These are phyloP conservation scores for Scolopax rusticola DNA, from an alignment of 2,797 vertebrate species.

Conservation along the genomic window DNA sequence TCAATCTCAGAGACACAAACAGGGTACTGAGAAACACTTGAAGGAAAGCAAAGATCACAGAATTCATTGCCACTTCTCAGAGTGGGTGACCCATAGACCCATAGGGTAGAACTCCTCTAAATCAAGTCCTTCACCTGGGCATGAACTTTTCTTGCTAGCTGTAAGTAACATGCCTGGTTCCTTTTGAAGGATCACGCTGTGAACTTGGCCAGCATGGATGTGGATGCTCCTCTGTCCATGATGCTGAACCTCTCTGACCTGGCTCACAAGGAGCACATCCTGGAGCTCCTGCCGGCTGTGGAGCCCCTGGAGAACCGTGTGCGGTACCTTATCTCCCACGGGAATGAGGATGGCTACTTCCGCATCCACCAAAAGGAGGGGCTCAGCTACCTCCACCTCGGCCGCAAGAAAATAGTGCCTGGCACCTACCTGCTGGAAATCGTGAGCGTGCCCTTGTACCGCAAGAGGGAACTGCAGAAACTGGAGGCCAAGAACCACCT, in stretches of 20 bases:
- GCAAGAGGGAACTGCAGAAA: conserved; percentile 83
- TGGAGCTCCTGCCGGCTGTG: conserved; percentile 90
- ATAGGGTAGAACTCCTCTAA: not conserved
- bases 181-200: conserved; percentile 71
- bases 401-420: conserved; percentile 78
- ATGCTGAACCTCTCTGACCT: conserved; percentile 84
- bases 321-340: conserved; percentile 86
- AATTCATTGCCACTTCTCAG: rapidly evolving
- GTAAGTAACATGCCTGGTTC: not conserved
- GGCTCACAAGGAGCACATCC: conserved; percentile 86
- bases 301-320: conserved; percentile 86
- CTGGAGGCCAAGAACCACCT: conserved; percentile 86
- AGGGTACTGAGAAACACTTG: not conserved
- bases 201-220: conserved; percentile 90
- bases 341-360: conserved; percentile 88
- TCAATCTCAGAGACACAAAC: not conserved
- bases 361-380: conserved; percentile 86
- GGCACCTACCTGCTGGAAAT: conserved; percentile 90
- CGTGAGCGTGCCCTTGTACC: conserved; percentile 86
- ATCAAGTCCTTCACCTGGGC: not conserved
- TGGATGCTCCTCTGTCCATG: conserved; percentile 85
- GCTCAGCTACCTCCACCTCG: conserved; percentile 87
- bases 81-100: not conserved
- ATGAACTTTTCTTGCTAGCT: not conserved
- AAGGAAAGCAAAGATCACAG: not conserved